These are phyloP conservation scores for Bellardia bayeri DNA, from an alignment of 2,888 invertebrate species.

Conservation along the genomic window DNA sequence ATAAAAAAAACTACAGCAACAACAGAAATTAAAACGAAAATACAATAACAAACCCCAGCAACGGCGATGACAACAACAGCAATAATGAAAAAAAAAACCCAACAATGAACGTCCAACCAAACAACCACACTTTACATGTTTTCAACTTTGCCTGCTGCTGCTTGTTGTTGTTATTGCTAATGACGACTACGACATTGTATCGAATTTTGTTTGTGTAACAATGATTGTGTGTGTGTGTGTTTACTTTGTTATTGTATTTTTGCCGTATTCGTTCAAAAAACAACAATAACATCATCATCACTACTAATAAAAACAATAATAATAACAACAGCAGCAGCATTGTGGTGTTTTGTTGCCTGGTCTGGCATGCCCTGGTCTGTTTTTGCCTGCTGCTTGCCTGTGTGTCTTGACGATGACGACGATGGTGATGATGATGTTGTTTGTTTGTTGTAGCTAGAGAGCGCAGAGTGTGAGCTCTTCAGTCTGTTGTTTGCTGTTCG, in stretches of 20 bases:
- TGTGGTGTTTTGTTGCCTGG: conserved; percentile 57
- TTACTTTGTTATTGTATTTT: conserved; percentile 64
- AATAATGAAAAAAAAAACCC: conserved; percentile 41
- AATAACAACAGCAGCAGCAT: conserved; percentile 54
- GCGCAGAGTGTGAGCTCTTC: conserved; percentile 65
- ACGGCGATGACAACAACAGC: conserved; percentile 54
- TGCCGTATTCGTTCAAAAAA: conserved; percentile 48
- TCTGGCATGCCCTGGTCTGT: conserved; percentile 22
- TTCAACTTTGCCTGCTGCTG: conserved; percentile 42
- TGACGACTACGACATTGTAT: conserved; percentile 65
- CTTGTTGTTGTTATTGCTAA: conserved; percentile 53
- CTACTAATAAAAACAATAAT: conserved; percentile 44
- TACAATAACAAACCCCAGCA: conserved; percentile 58
- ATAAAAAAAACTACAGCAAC: conserved; percentile 52
- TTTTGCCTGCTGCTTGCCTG: conserved; percentile 55
- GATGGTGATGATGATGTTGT: conserved; percentile 66
- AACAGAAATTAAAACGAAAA: conserved; percentile 36
- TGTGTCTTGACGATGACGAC: conserved; percentile 53
- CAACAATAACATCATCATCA: conserved; percentile 45
- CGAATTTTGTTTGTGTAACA: conserved; percentile 38
- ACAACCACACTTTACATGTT: conserved; percentile 69
- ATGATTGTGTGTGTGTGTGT: conserved; percentile 20
- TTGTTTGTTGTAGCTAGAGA: conserved; percentile 62
- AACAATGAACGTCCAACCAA: conserved; percentile 29
- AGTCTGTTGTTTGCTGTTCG: conserved; percentile 72